Conservation (phyloP, 2,888 invertebrate species). For the Pegoplata infirma region DNA sequence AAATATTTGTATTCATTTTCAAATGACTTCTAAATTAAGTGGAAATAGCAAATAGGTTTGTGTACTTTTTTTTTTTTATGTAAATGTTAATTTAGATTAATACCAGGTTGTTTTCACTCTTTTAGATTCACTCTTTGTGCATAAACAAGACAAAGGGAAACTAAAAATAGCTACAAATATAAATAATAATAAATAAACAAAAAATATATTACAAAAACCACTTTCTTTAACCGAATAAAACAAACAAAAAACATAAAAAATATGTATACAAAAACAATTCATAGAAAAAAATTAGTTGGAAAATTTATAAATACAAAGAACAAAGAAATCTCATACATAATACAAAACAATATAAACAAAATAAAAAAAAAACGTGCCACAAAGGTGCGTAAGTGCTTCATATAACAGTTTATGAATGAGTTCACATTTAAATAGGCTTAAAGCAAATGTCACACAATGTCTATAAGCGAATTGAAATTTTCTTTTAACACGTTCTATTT, state of each 20-base stretch:
- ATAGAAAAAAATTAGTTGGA: neutral
- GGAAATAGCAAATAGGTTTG: too few species aligned
- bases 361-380: neutral
- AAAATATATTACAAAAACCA: too few species aligned
- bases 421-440: conserved; percentile 11
- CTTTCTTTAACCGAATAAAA: too few species aligned
- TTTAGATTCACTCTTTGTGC: neutral
- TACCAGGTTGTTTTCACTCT: neutral
- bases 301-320: conserved; percentile 1
- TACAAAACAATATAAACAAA: too few species aligned
- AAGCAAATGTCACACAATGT: conserved; percentile 3
- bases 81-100: too few species aligned
- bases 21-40: too few species aligned
- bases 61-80: too few species aligned
- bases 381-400: conserved; percentile 9
- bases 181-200: neutral
- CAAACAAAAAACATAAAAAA: too few species aligned
- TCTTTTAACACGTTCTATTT: neutral
- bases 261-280: neutral
- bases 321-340: neutral
- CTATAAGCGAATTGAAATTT: conserved; percentile 13
- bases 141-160: neutral
- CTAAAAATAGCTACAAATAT: neutral
- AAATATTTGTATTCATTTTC: too few species aligned
- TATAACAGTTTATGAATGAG: conserved; percentile 16